Evolutionary conservation across 2,888 invertebrate species (phyloP).

Genomic region (Leptogaster cylindrica): DNA sequence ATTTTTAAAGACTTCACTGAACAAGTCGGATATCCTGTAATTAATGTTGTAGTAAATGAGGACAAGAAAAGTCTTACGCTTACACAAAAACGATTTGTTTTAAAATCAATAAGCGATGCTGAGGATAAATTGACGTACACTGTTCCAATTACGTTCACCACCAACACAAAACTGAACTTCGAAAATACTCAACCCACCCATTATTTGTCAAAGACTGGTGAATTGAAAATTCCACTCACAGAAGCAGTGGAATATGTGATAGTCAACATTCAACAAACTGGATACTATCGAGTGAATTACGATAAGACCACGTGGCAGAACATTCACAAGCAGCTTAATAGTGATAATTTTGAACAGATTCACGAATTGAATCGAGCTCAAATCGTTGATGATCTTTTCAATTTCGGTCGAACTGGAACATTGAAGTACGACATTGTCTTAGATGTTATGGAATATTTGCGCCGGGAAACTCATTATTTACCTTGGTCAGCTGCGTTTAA

Average conservation of each 20-base stretch:
- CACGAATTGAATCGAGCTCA: constrained; percentile 76
- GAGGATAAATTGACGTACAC: constrained; percentile 52
- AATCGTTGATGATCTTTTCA: constrained; percentile 79
- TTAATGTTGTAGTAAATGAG: constrained; percentile 61
- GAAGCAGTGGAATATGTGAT: constrained; percentile 56
- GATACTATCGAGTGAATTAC: constrained; percentile 73
- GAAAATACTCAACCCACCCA: constrained; percentile 51
- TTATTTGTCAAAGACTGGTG: constrained; percentile 3
- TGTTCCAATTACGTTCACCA: constrained; percentile 59
- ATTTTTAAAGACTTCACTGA: constrained; percentile 69
- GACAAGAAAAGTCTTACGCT: constrained; percentile 45
- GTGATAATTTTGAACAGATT: constrained; percentile 58
- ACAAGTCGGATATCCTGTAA: constrained; percentile 70
- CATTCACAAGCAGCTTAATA: constrained; percentile 65
- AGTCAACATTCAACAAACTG: constrained; percentile 59
- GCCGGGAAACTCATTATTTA: constrained; percentile 72
- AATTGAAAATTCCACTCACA: background rate
- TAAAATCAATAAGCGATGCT: constrained; percentile 49
- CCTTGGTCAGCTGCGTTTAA: constrained; percentile 77
- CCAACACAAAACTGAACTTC: constrained; percentile 53
- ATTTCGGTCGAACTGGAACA: constrained; percentile 72
- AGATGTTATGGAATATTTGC: constrained; percentile 72
- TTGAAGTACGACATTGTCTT: constrained; percentile 70
- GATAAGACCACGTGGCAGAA: constrained; percentile 70
- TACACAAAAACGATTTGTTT: constrained; percentile 53